Base-by-base conservation (phyloP, 2,888 invertebrate species). In the Eudasyphora cyanicolor region DNA sequence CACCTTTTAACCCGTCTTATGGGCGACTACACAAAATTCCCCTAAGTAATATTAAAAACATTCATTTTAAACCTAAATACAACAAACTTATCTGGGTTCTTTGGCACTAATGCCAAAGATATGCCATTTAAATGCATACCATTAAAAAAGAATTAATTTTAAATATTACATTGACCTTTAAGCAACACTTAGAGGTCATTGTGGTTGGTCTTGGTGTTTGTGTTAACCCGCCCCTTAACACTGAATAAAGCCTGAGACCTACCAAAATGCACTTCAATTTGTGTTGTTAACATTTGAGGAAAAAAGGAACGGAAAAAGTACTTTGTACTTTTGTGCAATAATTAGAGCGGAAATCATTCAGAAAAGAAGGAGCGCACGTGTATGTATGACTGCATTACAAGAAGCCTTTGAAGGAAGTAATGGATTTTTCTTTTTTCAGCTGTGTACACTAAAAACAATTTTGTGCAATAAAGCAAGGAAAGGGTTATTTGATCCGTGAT, bases 321-420 rank as follows among this genome's bases (percentile, higher is more conserved):
- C 57, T 60, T 35, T 71, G n/a, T 54, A 24, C 12, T 71, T 70
- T 75, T 75, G 45, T 75, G 27, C 24, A 79, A 60, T 75, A 60
- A 79, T 75, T 75, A 70, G 79, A 79, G 79, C 79, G 62, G 49
- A 80, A 80, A 38, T 29, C 75, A 45, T 45, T 57, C 6, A 12
- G 17, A 29, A 19, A 29, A 32, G 60, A 29, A 24, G 24, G 6
- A 21, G n/a, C n/a, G n/a, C 54, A 54, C n/a, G 51, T 21, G 51
- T 1, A 12, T 38, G 38, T 57, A 57, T 14, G n/a, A n/a, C n/a
- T n/a, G n/a, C n/a, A n/a, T n/a, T n/a, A n/a, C 27, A 57, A 4
- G 14, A 57, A 12, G 14, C 10, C 27, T 57, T 57, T 27, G 57
- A 24, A 2, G 27, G 12, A 21, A 27, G 27, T 10, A 57, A 14